Conservation (phyloP, 2,113 vertebrate species). For the Corythaixoides concolor region DNA sequence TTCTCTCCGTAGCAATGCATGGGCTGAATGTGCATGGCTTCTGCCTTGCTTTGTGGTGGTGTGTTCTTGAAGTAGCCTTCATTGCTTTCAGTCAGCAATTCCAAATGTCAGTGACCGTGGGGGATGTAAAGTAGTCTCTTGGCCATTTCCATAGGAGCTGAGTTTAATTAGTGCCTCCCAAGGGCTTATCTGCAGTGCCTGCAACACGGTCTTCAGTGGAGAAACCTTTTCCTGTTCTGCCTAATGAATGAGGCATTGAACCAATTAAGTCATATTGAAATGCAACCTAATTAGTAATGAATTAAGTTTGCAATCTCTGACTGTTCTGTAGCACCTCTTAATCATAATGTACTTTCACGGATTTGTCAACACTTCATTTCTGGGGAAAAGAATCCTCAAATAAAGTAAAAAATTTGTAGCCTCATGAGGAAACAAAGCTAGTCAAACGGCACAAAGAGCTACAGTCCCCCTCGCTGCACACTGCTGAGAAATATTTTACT, state of each 20-base stretch:
- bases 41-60: background rate
- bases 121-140: background rate
- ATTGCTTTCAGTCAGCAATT: background rate
- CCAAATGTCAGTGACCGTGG: background rate
- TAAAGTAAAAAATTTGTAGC: background rate
- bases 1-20: background rate
- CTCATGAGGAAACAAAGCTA: background rate
- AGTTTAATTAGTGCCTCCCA: background rate
- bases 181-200: background rate
- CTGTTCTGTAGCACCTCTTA: background rate
- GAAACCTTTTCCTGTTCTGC: background rate
- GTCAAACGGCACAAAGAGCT: background rate
- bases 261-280: conserved; percentile 23
- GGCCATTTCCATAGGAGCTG: background rate
- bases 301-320: conserved; percentile 23
- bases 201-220: background rate
- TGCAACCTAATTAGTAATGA: background rate
- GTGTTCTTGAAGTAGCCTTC: background rate
- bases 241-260: background rate
- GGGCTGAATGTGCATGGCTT: background rate
- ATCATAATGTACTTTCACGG: background rate
- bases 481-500: background rate
- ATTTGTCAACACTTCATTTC: background rate
- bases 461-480: background rate
- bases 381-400: background rate